Evolutionary conservation across 2,888 invertebrate species (phyloP).

Genomic region (Melieria crassipennis): DNA sequence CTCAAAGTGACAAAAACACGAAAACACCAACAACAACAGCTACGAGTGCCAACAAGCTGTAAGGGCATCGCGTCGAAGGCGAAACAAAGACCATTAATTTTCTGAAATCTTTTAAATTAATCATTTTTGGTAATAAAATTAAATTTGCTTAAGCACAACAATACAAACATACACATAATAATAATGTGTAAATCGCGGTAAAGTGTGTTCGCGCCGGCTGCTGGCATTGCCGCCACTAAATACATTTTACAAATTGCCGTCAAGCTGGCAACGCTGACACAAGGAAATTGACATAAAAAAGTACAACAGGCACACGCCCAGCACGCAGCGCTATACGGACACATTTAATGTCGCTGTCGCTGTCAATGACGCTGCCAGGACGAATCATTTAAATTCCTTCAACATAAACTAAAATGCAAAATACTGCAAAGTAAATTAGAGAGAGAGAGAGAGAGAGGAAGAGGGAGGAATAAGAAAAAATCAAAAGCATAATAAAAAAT

Average conservation of each 20-base stretch:
- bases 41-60: background rate
- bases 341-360: no score
- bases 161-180: constrained; percentile 8
- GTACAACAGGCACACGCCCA: no score
- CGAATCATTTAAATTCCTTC: constrained; percentile 26
- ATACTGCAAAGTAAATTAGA: background rate
- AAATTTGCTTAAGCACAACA: constrained; percentile 28
- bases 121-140: constrained; percentile 40
- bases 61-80: background rate
- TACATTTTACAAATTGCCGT: constrained; percentile 19
- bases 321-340: no score
- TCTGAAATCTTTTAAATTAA: constrained; percentile 41
- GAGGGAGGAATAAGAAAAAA: background rate
- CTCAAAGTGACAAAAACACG: background rate
- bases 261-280: constrained; percentile 13
- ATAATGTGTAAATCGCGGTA: background rate
- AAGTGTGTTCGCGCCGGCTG: background rate
- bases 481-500: no score
- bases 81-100: constrained; percentile 37
- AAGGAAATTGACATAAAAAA: no score
- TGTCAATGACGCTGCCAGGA: background rate
- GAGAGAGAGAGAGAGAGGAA: background rate
- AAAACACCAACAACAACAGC: background rate
- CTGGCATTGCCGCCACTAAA: background rate
- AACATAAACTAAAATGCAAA: constrained; percentile 18